These are phyloP conservation scores for Lerista edwardsae DNA, from an alignment of 2,797 vertebrate species.

Conservation along the genomic window DNA sequence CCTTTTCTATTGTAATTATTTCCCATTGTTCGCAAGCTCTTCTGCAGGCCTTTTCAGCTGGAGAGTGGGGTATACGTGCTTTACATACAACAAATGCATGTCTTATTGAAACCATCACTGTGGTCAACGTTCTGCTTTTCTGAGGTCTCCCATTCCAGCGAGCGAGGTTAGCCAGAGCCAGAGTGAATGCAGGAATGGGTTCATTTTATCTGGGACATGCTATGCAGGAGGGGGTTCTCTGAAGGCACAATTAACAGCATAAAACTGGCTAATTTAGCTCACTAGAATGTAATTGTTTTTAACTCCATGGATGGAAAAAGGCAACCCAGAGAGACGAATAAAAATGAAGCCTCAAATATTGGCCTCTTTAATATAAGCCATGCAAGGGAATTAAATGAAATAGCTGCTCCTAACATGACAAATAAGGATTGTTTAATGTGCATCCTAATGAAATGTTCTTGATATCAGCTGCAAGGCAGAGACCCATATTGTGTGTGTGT, in stretches of 20 bases:
- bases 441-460: not conserved
- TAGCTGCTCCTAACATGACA: not conserved
- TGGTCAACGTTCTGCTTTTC: not conserved
- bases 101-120: not conserved
- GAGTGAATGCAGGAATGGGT: not conserved
- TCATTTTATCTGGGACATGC: constrained; percentile 15
- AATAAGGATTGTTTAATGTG: not conserved
- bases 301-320: not conserved
- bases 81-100: not conserved
- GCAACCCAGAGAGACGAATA: not conserved
- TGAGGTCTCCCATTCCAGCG: not conserved
- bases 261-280: constrained; percentile 17
- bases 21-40: too few relatives aligned
- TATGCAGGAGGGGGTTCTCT: constrained; percentile 1
- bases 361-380: not conserved
- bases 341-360: not conserved
- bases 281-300: constrained; percentile 31
- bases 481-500: not conserved
- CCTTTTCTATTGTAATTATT: too few relatives aligned
- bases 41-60: too few relatives aligned
- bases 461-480: not conserved
- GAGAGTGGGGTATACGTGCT: too few relatives aligned
- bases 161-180: not conserved
- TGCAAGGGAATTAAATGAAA: constrained; percentile 7
- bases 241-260: constrained; percentile 16